Conservation (phyloP, 2,888 invertebrate genomes). For the Branchinecta sandiegonensis region DNA sequence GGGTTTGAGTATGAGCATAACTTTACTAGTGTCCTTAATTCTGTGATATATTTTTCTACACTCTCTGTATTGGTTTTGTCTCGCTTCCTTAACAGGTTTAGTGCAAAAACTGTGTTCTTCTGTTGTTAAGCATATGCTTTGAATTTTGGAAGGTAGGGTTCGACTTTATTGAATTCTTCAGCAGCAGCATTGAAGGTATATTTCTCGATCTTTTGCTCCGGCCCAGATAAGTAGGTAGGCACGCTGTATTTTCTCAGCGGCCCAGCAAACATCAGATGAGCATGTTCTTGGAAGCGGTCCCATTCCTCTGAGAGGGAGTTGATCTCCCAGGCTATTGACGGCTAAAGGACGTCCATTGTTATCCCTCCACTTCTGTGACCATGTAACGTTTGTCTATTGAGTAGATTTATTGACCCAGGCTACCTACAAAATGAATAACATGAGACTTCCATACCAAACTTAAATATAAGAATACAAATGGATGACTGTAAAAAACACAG, state of each 20-base stretch:
- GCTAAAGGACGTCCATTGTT: too few species aligned
- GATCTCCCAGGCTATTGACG: too few species aligned
- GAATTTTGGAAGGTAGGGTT: neutral
- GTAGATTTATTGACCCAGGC: too few species aligned
- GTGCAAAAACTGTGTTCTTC: slow-evolving; percentile 2
- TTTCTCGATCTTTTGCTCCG: neutral
- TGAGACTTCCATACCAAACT: too few species aligned
- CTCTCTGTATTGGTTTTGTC: neutral
- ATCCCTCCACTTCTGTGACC: too few species aligned
- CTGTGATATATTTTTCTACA: neutral
- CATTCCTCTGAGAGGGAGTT: too few species aligned
- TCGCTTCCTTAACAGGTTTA: neutral
- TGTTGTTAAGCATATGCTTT: neutral
- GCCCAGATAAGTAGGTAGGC: slow-evolving; percentile 11
- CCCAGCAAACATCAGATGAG: too few species aligned
- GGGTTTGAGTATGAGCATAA: neutral
- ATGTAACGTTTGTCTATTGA: too few species aligned
- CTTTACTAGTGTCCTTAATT: neutral
- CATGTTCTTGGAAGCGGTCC: too few species aligned
- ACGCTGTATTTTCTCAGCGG: neutral
- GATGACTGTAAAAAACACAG: too few species aligned
- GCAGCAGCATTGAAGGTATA: slow-evolving; percentile 11
- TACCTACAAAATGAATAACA: too few species aligned
- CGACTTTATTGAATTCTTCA: neutral
- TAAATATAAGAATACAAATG: too few species aligned